Evolutionary conservation across 2,888 invertebrate species (phyloP), one percentile per base, ranked within the genome.

Genomic region (Hyalella azteca): DNA sequence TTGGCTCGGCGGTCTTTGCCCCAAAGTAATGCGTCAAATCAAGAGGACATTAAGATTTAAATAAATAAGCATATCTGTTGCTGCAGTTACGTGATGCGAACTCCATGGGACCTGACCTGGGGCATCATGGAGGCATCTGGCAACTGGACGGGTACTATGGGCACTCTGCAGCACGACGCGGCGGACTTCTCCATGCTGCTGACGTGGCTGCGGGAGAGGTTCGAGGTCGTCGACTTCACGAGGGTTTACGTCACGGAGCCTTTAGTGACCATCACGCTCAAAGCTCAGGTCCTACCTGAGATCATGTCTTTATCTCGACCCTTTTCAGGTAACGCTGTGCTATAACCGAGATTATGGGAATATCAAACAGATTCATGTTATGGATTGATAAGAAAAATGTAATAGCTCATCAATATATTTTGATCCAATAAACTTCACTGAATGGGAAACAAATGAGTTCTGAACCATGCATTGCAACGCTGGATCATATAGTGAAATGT

Each of bases 91-190:
- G 81, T 32, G 41, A 66, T 79, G 77, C 75, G 78, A 0, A 49
- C 59, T n/a, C 82, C 82, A 0, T 49, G 48, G 60, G 82, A 82
- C 39, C 45, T 59, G 39, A 78, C 81, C 60, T 82, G 82, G 82
- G 82, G 82, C 4, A 54, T 78, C 11, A 66, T 50, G 5, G 36
- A 32, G 40, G 75, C 40, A 0, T 22, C 73, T 26, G 82, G 82
- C 11, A 79, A 75, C 50, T 82, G 82, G 82, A 81, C 82, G 22
- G 82, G 82, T 9, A 79, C 79, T 19, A 81, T 82, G 39, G 82
- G 82, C 4, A 79, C 79, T 7, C 54, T 82, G 29, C 82, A 81
- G 54, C 82, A 79, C 78, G 48, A 81, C 22, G 29, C 48, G 45
- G 82, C 82, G 1, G 82, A 82, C 81, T 81, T 81, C 76, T 79